phyloP scores from a whole-genome alignment of 2,113 vertebrate genomes.

The Polypterus senegalus region DNA sequence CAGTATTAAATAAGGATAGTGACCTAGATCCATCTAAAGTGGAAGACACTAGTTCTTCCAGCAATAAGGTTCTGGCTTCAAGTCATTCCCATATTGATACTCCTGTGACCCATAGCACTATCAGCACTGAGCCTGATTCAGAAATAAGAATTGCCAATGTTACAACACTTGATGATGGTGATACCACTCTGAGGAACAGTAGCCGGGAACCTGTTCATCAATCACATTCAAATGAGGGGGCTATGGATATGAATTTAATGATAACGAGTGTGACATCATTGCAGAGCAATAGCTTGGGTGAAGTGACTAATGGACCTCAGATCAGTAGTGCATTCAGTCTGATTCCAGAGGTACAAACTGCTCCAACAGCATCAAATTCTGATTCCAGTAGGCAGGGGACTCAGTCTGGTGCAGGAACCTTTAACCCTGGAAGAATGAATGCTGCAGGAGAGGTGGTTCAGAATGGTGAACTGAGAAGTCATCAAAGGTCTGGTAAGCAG shows the following conservation, averaged over 20 bases:
- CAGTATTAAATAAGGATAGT: no score
- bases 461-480: slow-evolving; percentile 81
- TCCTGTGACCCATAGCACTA: slow-evolving; percentile 46
- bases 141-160: slow-evolving; percentile 93
- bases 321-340: slow-evolving; percentile 78
- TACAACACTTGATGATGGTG: slow-evolving; percentile 71
- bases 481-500: slow-evolving; percentile 74
- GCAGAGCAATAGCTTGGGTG: slow-evolving; percentile 61
- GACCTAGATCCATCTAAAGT: background rate
- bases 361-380: slow-evolving; percentile 27
- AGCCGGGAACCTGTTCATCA: slow-evolving; percentile 43
- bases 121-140: slow-evolving; percentile 89
- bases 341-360: slow-evolving; percentile 46
- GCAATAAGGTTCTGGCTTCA: background rate
- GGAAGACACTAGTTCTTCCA: background rate
- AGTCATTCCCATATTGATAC: no score
- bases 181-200: slow-evolving; percentile 1
- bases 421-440: slow-evolving; percentile 83
- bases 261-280: slow-evolving; percentile 93
- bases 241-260: slow-evolving; percentile 81
- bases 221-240: slow-evolving; percentile 43
- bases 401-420: slow-evolving; percentile 62
- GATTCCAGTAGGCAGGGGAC: slow-evolving; percentile 13
- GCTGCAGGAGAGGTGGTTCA: slow-evolving; percentile 74
- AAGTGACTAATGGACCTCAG: slow-evolving; percentile 77